Base-by-base conservation (phyloP, 2,888 invertebrate species). In the Electrophaes corylata region DNA sequence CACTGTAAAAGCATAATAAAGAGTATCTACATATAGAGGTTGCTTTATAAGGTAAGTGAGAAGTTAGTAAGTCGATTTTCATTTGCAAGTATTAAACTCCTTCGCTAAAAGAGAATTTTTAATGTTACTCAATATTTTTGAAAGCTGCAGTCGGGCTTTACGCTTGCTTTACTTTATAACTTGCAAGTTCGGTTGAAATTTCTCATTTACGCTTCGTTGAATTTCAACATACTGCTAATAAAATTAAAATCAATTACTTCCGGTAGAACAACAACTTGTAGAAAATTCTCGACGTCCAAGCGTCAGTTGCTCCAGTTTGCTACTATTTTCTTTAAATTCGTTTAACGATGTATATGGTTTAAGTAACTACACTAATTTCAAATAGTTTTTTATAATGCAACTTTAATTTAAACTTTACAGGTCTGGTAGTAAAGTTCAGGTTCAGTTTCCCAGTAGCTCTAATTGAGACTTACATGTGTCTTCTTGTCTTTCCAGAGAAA, bases 241-340 rank as follows among this genome's bases (percentile, higher is more conserved):
- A 76, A 86, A 88, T 86, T 86, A 86, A 85, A 88, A 88, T 86
- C 88, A 86, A 88, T 87, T 86, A 84, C 82, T 79, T 79, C 78
- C 73, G 72, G 74, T 81, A 80, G 78, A 76, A 77, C 79, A 82
- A 76, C 81, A 84, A 85, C 77, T 82, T 79, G 69, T 65, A 72
- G 76, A 74, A 79, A 79, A 77, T 80, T 79, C 70, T 65, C 70
- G 65, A 67, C 66, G 66, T 71, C 65, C 62, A 65, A 57, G 59
- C 55, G 20, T 47, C 41, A 40, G 29, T 51, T 39, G 52, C 47
- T n/a, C 64, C 67, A 72, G 72, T 77, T 72, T 72, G 72, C 77
- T 71, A 67, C 69, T 69, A 73, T 75, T 80, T 78, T 71, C 70
- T 73, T 62, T 45, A 71, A 75, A 72, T 69, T 73, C 65, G 51